A percentile compares a stretch with the other conserved stretches of the same genome.
These are phyloP conservation scores for Eristalis pertinax DNA, from an alignment of 2,888 invertebrate genomes.

Conservation along the genomic window DNA sequence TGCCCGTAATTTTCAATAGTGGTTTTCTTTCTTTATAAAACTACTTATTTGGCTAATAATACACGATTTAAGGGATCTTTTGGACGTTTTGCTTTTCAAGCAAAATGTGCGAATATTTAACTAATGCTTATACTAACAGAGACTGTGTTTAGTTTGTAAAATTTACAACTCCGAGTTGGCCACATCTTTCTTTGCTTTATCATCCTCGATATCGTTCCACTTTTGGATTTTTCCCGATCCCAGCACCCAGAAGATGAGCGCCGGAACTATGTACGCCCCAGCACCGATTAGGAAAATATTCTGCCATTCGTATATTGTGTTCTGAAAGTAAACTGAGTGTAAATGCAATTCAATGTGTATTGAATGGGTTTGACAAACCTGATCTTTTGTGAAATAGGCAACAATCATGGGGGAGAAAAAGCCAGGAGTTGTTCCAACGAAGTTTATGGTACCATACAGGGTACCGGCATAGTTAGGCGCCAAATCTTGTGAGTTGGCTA, in stretches of 20 bases:
- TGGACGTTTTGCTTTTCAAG: background rate
- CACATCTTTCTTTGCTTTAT: slow-evolving; percentile 76
- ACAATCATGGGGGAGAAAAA: slow-evolving; percentile 88
- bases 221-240: slow-evolving; percentile 88
- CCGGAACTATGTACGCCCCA: slow-evolving; percentile 86
- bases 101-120: slow-evolving; percentile 31
- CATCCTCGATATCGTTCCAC: slow-evolving; percentile 84
- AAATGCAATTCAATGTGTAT: background rate
- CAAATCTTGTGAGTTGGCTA: slow-evolving; percentile 86
- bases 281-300: slow-evolving; percentile 88
- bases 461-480: slow-evolving; percentile 89
- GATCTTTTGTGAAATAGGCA: slow-evolving; percentile 81
- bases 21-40: background rate
- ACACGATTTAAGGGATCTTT: slow-evolving; percentile 19
- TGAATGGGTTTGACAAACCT: slow-evolving; percentile 70
- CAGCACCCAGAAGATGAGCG: slow-evolving; percentile 86
- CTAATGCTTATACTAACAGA: background rate
- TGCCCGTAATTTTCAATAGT: background rate
- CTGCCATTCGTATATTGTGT: slow-evolving; percentile 89
- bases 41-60: slow-evolving; percentile 43
- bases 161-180: slow-evolving; percentile 78
- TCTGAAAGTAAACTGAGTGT: slow-evolving; percentile 82
- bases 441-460: slow-evolving; percentile 88
- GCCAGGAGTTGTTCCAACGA: slow-evolving; percentile 87
- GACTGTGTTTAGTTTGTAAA: background rate